Evolutionary conservation across 2,797 vertebrate species (phyloP), one percentile per base, ranked within the genome.

Genomic region (Sebastes alutus): DNA sequence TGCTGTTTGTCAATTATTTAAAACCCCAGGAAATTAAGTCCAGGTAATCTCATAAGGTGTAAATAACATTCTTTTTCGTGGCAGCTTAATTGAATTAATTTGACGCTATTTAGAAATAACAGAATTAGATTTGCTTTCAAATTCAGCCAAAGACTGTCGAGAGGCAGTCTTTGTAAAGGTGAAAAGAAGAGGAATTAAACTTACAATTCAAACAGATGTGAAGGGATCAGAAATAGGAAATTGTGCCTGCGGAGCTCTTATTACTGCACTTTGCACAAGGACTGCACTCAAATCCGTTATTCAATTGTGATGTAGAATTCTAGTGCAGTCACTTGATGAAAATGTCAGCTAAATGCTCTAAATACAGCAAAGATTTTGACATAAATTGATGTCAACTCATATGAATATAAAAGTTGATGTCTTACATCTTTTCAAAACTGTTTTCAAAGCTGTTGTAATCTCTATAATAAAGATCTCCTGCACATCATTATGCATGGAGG

Each of bases 1-100:
- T 85, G 92, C 93, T 94, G 93, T 92, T 94, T 95, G 92, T 94
- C 93, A 94, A 90, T 94, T 95, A 94, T 93, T 92, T 86, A 91
- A 93, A 94, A 92, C 89, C 90, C 83, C 90, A 81, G 94, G 92
- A 95, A 93, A 92, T 92, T 86, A 93, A 93, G 93, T 90, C 91
- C 89, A 94, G 92, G 92, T 94, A 94, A 93, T 93, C 90, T 91
- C 89, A 88, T 91, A 84, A 93, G 84, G 90, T 93, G 92, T 95
- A 92, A 94, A 94, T 93, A 93, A 92, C 88, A 89, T 91, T 93
- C 73, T 90, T 89, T 66, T 89, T 88, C 75, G 83, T 91, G 86
- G 89, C 88, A 91, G 90, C 87, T 89, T 92, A 93, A 93, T 93
- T 91, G 76, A 93, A 93, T 93, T 90, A 78, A 88, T 93, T 90